phyloP scores from a whole-genome alignment of 2,888 invertebrate genomes.

The Dryocosmus kuriphilus region DNA sequence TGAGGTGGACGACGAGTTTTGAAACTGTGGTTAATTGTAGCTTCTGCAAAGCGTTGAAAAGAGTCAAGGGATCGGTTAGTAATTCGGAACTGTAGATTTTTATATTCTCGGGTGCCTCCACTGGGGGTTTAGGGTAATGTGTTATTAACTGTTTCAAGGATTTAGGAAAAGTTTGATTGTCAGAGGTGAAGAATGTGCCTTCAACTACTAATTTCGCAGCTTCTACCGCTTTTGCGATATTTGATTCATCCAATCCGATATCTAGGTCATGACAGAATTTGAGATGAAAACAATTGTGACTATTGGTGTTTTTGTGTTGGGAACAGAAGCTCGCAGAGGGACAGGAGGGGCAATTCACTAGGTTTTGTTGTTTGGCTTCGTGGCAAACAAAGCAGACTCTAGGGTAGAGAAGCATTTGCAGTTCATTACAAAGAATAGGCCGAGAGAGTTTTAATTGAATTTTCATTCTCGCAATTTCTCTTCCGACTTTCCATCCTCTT shows the following conservation, averaged over 20 bases:
- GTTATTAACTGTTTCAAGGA: conserved; percentile 1
- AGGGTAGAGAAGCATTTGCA: conserved; percentile 58
- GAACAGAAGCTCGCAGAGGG: not conserved
- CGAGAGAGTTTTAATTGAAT: conserved; percentile 54
- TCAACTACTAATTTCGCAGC: not conserved
- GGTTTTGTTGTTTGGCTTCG: conserved; percentile 21
- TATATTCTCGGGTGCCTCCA: not conserved
- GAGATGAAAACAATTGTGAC: not conserved
- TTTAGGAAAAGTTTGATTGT: conserved; percentile 6
- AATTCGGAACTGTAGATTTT: not conserved
- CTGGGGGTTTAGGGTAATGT: conserved; percentile 9
- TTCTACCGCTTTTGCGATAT: not conserved
- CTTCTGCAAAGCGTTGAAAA: not conserved
- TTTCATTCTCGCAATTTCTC: conserved; percentile 58
- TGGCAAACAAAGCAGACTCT: conserved; percentile 38
- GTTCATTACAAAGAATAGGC: conserved; percentile 56
- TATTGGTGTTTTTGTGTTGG: not conserved
- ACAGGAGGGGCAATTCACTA: not conserved
- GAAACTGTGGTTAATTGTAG: not conserved
- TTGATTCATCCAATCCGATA: not conserved
- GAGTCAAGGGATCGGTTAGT: not conserved
- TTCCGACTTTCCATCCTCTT: conserved; percentile 54
- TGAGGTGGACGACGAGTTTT: not conserved
- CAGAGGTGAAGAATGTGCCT: not conserved
- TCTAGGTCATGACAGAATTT: not conserved